phyloP scores from a whole-genome alignment of 2,797 vertebrate genomes.

The Brotula barbata region DNA sequence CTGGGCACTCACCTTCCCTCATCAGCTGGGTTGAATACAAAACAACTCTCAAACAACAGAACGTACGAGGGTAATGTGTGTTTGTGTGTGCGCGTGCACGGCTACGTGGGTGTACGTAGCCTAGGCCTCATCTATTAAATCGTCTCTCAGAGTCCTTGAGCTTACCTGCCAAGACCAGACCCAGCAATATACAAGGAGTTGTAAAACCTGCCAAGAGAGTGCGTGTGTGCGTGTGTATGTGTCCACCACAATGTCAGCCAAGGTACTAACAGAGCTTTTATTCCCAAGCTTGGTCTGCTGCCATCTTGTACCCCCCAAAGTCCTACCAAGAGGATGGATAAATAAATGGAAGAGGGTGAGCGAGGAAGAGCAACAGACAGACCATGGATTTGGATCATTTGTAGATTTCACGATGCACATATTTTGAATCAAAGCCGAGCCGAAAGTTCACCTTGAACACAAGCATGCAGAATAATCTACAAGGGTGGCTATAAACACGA shows the following conservation, averaged over 20 bases:
- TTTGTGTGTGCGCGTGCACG: conserved; percentile 15
- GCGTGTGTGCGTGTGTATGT: conserved; percentile 27
- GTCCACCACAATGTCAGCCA: conserved; percentile 79
- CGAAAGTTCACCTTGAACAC: too few species aligned
- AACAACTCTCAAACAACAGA: conserved; percentile 47
- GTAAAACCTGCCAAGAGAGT: conserved; percentile 71
- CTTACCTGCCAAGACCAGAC: conserved; percentile 73
- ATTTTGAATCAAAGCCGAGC: too few species aligned
- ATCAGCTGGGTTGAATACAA: conserved; percentile 63
- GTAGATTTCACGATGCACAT: not conserved
- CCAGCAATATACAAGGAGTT: conserved; percentile 73
- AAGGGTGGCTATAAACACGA: not conserved
- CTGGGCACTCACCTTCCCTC: conserved; percentile 49
- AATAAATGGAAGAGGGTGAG: conserved; percentile 43
- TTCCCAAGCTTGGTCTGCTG: conserved; percentile 72
- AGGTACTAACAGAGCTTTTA: conserved; percentile 80
- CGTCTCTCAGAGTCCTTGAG: conserved; percentile 78
- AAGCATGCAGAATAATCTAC: not conserved
- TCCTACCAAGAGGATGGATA: conserved; percentile 46
- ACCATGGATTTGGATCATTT: conserved; percentile 22
- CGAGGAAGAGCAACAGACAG: conserved; percentile 13
- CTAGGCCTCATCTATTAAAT: conserved; percentile 63
- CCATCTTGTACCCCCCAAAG: conserved; percentile 59
- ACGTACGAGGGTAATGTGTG: conserved; percentile 9
- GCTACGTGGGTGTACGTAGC: conserved; percentile 7